Evolutionary conservation across 2,797 vertebrate genomes (phyloP).

Genomic region (Diceros bicornis): DNA sequence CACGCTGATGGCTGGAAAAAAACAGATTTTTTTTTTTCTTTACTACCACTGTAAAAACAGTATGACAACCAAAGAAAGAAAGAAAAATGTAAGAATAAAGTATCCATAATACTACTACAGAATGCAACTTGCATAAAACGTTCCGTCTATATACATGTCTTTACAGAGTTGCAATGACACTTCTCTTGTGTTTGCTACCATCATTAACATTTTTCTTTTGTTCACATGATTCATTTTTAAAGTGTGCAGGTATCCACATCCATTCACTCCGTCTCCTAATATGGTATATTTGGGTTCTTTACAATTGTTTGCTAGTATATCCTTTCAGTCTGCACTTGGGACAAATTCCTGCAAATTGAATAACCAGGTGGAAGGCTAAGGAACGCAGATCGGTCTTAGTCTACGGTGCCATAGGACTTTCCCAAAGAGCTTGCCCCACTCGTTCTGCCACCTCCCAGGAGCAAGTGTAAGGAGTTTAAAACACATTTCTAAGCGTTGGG

Average conservation of each 20-base stretch:
- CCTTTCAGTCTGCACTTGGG: background rate
- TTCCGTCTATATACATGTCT: background rate
- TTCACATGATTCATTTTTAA: conserved; percentile 20
- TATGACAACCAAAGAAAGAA: background rate
- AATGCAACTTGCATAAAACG: conserved; percentile 26
- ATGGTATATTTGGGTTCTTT: background rate
- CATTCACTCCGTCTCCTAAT: background rate
- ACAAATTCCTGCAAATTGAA: conserved; percentile 4
- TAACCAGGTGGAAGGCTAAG: background rate
- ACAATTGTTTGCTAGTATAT: background rate
- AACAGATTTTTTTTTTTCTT: background rate
- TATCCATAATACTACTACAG: background rate
- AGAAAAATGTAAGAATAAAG: background rate
- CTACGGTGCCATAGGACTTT: background rate
- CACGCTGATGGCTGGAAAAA: conserved; percentile 21
- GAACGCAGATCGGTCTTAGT: background rate
- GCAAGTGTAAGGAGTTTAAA: background rate
- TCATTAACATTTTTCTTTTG: background rate
- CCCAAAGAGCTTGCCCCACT: background rate
- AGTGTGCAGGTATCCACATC: background rate
- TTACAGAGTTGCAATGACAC: conserved; percentile 29
- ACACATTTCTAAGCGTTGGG: background rate
- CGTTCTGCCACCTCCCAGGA: background rate
- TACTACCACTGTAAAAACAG: background rate
- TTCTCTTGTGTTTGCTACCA: conserved; percentile 34